Evolutionary conservation across 2,797 vertebrate species (phyloP), one percentile per base, ranked within the genome.

Genomic region (Pachyuromys duprasi): DNA sequence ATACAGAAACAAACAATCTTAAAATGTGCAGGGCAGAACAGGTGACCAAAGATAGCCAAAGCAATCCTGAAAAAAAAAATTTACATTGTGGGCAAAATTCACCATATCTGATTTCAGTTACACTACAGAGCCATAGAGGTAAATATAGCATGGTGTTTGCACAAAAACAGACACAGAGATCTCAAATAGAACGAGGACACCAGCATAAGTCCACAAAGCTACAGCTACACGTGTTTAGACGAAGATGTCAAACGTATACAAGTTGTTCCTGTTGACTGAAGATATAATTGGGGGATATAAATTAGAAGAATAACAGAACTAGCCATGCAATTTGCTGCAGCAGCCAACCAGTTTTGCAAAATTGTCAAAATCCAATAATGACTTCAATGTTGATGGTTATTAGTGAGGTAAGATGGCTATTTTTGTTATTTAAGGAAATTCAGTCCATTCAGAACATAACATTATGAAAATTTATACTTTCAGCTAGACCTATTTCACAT

Each of bases 391-490:
- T 72, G 33, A 92, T 93, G n/a, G 45, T 78, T 93, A 96, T 96
- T 89, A 93, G 60, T 87, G 86, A 97, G 63, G 90, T 92, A 91
- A 83, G 20, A 87, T 86, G 36, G 39, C 4, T 26, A 60, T 87
- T 97, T 97, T 95, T 93, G 57, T 93, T 93, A 91, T 76, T 96
- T 96, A 96, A 96, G 86, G 75, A 91, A 91, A 96, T 93, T 86
- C 88, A 74, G 75, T 63, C 45, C 96, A 97, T 89, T 70, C 69
- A 95, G 84, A 95, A 92, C 55, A 91, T 89, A 97, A 93, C 84
- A 89, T 93, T 95, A 91, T 81, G 80, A 95, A 95, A 96, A 96
- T 96, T 70, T 89, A 90, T 89, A 79, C 55, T 96, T 94, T 93
- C 76, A 81, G 60, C 62, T 92, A 93, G 70, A 81, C 92, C 88